Evolutionary conservation across 2,888 invertebrate species (phyloP).

Genomic region (Philonicus albiceps): DNA sequence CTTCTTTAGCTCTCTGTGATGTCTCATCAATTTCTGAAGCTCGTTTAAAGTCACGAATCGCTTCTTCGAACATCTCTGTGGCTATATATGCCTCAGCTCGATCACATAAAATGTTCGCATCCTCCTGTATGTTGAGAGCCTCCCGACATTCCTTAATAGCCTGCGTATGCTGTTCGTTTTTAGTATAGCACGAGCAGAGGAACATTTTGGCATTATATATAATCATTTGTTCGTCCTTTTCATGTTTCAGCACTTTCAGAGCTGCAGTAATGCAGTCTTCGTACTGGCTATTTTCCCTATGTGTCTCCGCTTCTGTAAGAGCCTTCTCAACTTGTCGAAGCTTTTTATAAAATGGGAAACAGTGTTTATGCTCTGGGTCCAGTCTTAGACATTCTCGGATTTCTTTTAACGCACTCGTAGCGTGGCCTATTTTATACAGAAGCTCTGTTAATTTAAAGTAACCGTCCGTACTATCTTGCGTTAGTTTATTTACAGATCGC

Average conservation of each 20-base stretch:
- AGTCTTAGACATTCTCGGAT: constrained; percentile 95
- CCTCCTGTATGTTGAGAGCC: constrained; percentile 78
- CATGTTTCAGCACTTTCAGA: constrained; percentile 72
- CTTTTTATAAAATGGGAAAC: constrained; percentile 95
- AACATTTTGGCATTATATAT: constrained; percentile 78
- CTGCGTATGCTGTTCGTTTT: constrained; percentile 74
- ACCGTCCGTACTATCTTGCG: constrained; percentile 90
- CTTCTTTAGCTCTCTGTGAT: constrained; percentile 85
- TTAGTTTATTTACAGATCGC: constrained; percentile 86
- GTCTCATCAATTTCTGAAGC: constrained; percentile 85
- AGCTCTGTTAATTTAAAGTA: constrained; percentile 73
- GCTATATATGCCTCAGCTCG: constrained; percentile 90
- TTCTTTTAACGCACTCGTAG: constrained; percentile 88
- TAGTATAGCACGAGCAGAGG: constrained; percentile 80
- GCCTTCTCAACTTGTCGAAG: constrained; percentile 91
- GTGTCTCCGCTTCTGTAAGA: constrained; percentile 71
- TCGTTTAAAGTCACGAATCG: constrained; percentile 84
- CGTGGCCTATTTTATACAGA: constrained; percentile 90
- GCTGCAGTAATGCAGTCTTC: constrained; percentile 75
- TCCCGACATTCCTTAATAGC: constrained; percentile 81
- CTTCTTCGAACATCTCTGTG: constrained; percentile 92
- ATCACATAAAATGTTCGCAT: constrained; percentile 84
- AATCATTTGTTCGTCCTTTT: constrained; percentile 75
- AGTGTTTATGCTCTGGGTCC: constrained; percentile 97
- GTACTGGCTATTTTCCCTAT: constrained; percentile 71